phyloP scores from a whole-genome alignment of 1,140 invertebrate species.

The Holotrichia oblita region DNA sequence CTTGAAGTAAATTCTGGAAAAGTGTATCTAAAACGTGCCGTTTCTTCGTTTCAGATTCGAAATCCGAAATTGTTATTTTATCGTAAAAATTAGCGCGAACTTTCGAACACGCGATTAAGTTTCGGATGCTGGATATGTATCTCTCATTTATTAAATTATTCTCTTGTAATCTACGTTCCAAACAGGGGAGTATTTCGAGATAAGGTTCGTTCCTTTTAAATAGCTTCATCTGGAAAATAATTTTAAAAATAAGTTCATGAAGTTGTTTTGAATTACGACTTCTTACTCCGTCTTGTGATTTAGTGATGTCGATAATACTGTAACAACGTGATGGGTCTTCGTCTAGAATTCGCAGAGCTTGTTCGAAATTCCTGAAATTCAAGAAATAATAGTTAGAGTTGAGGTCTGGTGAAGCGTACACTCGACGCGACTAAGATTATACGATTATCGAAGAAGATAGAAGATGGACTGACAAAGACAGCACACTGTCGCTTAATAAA shows the following conservation, averaged over 20 bases:
- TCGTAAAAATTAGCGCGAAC: conserved; percentile 12
- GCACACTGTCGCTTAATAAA: no score
- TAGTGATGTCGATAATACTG: no score
- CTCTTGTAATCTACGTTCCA: neutral
- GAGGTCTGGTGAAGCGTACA: no score
- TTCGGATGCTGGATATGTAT: neutral
- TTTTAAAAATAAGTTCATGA: neutral
- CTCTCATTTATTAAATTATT: neutral
- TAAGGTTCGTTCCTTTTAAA: neutral
- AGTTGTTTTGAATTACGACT: neutral
- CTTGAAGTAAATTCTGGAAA: neutral
- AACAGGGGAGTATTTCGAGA: neutral
- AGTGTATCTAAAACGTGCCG: neutral
- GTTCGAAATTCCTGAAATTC: neutral
- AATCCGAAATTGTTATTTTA: conserved; percentile 26
- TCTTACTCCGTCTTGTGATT: no score
- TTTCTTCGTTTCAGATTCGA: neutral
- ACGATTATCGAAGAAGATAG: no score
- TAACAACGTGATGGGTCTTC: no score
- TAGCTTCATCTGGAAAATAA: neutral
- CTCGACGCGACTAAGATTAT: no score
- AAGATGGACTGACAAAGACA: no score
- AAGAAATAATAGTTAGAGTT: neutral
- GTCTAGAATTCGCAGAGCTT: neutral
- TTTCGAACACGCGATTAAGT: neutral